Evolutionary conservation across 2,797 vertebrate genomes (phyloP).

Genomic region (Notolepis coatsorum): DNA sequence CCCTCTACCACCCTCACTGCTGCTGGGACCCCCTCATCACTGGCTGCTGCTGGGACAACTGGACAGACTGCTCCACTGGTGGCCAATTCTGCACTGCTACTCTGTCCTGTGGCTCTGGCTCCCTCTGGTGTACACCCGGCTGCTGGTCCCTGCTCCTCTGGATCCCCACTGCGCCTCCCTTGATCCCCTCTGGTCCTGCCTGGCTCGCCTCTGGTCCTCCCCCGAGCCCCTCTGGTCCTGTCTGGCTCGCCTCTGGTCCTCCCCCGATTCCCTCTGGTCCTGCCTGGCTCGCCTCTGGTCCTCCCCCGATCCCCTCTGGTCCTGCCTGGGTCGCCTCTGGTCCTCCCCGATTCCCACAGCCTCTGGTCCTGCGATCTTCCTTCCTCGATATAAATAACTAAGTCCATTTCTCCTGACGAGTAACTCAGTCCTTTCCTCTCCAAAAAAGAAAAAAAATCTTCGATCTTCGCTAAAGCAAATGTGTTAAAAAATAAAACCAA

Average conservation of each 20-base stretch:
- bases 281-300: conserved; percentile 46
- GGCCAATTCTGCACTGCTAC: conserved; percentile 67
- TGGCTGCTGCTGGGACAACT: conserved; percentile 64
- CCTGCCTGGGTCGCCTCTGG: conserved; percentile 35
- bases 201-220: conserved; percentile 49
- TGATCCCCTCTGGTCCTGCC: conserved; percentile 20
- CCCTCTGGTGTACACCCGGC: conserved; percentile 69
- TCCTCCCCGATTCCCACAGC: conserved; percentile 33
- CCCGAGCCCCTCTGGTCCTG: conserved; percentile 48
- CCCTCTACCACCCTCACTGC: conserved; percentile 64
- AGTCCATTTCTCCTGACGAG: conserved; percentile 6
- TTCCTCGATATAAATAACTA: conserved; percentile 43
- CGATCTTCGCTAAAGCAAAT: conserved; percentile 29
- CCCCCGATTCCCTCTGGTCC: conserved; percentile 50
- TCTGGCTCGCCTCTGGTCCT: conserved; percentile 46
- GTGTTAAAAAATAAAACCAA: conserved; percentile 1
- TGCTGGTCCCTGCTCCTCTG: conserved; percentile 33
- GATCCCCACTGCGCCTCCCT: conserved; percentile 37
- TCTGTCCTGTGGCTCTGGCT: conserved; percentile 71
- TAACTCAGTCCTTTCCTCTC: conserved; percentile 69
- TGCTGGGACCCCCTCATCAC: conserved; percentile 51
- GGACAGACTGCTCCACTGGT: conserved; percentile 45
- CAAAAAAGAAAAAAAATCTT: conserved; percentile 38
- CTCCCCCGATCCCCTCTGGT: conserved; percentile 48
- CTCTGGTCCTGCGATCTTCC: conserved; percentile 46